Evolutionary conservation across 2,113 vertebrate genomes (phyloP).

Genomic region (Tragelaphus buxtoni): DNA sequence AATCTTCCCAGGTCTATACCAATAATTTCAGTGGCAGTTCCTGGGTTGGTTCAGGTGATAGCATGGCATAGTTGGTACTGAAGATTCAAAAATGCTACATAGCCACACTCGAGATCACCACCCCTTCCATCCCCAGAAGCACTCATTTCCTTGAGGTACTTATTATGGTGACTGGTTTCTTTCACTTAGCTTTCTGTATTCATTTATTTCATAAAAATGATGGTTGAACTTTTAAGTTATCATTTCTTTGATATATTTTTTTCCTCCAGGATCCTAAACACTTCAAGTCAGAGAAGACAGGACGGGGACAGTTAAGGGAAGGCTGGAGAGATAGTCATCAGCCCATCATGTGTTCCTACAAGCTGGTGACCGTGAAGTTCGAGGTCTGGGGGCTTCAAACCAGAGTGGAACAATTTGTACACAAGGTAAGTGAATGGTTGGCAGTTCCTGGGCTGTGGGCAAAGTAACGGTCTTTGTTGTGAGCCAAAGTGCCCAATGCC

Average conservation of each 20-base stretch:
- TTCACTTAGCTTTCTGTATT: not conserved
- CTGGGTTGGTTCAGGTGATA: not conserved
- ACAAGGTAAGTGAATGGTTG: conserved; percentile 89
- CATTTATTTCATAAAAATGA: not conserved
- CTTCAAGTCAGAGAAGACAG: conserved; percentile 96
- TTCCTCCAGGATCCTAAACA: conserved; percentile 89
- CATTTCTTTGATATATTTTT: conserved; percentile 10
- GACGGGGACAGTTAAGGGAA: conserved; percentile 90
- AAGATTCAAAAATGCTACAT: not conserved
- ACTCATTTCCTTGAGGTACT: not conserved
- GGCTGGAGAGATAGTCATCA: conserved; percentile 94
- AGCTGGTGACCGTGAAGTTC: conserved; percentile 97
- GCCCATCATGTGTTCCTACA: conserved; percentile 99
- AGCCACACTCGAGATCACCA: not conserved
- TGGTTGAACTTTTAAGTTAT: not conserved
- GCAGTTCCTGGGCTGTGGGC: not conserved
- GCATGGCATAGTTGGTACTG: not conserved
- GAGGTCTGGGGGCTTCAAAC: conserved; percentile 99
- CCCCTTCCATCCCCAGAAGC: not conserved
- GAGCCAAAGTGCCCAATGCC: not conserved
- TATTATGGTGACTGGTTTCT: not conserved
- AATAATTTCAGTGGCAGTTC: not conserved
- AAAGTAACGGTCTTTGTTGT: not conserved
- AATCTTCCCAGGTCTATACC: not conserved
- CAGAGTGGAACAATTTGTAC: conserved; percentile 98